Percentiles rank a stretch among this genome's conserved stretches.
Conservation (phyloP, 2,113 vertebrate genomes). For the Lamprologus tigripictilis region DNA sequence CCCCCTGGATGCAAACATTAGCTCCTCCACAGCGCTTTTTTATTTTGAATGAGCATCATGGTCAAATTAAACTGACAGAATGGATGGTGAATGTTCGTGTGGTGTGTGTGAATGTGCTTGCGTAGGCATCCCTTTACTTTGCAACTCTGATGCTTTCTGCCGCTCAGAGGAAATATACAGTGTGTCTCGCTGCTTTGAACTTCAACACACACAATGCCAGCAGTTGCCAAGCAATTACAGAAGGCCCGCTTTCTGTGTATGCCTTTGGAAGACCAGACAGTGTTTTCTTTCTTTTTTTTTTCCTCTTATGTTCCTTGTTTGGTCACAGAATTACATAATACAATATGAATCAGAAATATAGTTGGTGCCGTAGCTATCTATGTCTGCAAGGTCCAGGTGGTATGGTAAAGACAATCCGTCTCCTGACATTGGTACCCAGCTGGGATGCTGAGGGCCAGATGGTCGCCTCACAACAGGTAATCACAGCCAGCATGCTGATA, state of each 20-base stretch:
- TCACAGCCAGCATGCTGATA: slow-evolving; percentile 50
- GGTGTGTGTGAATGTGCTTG: neutral
- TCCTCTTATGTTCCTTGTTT: neutral
- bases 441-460: slow-evolving; percentile 60
- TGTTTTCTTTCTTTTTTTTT: neutral
- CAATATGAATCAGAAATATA: slow-evolving; percentile 36
- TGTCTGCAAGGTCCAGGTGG: slow-evolving; percentile 54
- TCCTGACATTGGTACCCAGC: slow-evolving; percentile 40
- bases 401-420: slow-evolving; percentile 34
- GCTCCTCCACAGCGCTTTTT: neutral
- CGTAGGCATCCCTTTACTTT: slow-evolving; percentile 25
- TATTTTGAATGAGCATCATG: slow-evolving; percentile 14
- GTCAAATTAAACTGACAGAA: slow-evolving; percentile 23
- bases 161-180: slow-evolving; percentile 15
- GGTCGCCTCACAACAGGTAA: slow-evolving; percentile 64
- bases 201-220: slow-evolving; percentile 13
- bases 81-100: neutral
- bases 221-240: slow-evolving; percentile 53
- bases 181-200: slow-evolving; percentile 40
- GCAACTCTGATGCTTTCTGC: slow-evolving; percentile 27
- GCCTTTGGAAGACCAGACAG: neutral
- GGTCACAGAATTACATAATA: slow-evolving; percentile 20
- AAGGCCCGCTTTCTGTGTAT: neutral
- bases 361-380: neutral
- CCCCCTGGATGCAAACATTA: neutral